These are phyloP conservation scores for Gallinago undulata DNA, from an alignment of 2,113 vertebrate species.

Conservation along the genomic window DNA sequence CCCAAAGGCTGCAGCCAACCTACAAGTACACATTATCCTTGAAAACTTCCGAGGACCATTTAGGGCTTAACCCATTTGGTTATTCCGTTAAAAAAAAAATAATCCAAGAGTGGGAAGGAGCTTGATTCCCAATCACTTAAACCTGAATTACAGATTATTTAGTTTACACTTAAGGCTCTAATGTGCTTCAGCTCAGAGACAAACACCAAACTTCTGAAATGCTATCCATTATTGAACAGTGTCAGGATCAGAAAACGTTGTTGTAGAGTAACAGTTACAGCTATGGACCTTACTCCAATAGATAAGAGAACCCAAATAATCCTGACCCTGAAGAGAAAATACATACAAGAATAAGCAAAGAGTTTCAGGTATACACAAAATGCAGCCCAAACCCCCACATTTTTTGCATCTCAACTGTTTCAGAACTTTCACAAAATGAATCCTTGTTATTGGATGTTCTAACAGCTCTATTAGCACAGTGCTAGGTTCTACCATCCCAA, in stretches of 20 bases:
- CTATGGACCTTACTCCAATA: neutral
- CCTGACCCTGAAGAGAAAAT: neutral
- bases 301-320: neutral
- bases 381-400: accelerated
- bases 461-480: neutral
- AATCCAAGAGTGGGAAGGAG: neutral
- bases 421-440: neutral
- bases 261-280: neutral
- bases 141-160: neutral
- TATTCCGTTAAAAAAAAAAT: neutral
- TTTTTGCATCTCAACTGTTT: neutral
- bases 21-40: neutral
- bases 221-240: neutral
- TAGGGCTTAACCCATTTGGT: neutral
- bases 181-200: neutral
- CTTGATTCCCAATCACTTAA: neutral
- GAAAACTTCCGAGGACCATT: neutral
- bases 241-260: neutral
- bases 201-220: neutral
- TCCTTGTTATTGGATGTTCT: neutral
- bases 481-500: neutral
- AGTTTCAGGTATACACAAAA: neutral
- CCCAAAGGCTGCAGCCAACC: neutral
- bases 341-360: neutral
- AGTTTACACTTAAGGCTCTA: neutral